Evolutionary conservation across 2,888 invertebrate genomes (phyloP), one percentile per base, ranked within the genome.

Genomic region (Cotesia congregata): DNA sequence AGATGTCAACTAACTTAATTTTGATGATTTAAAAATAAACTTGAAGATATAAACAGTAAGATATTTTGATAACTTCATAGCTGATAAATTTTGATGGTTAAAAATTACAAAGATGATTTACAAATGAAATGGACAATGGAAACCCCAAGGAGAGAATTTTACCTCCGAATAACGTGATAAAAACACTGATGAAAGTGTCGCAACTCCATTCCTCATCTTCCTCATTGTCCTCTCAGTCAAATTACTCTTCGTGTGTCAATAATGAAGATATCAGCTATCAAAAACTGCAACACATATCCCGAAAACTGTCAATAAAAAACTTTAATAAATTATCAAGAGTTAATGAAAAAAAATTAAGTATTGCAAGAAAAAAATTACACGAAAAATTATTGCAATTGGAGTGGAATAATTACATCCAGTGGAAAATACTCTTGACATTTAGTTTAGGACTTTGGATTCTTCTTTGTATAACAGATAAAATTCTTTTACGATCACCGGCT

Each of bases 391-490:
- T 69, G 38, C 38, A 40, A 50, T 72, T 70, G n/a, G 60, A 75
- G 50, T 50, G 40, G 68, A 80, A 79, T 59, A 78, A 76, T 77
- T 84, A 83, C 64, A 78, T 85, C 77, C 82, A 80, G 15, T 85
- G 85, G 85, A 80, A 81, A 68, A 80, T 81, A 64, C 80, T 85
- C 20, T 78, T 85, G 60, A 79, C 79, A 59, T 83, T 82, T 72
- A 84, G 84, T 72, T 75, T 85, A 30, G 82, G 78, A 76, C 78
- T 86, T 20, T 86, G 85, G 85, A 77, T 80, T 69, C 80, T 83
- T 76, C 69, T 85, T 50, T 85, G 85, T 40, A 79, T 82, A 62
- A 75, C 79, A 60, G 83, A 83, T 75, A 65, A 78, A 50, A 64
- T 80, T 60, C 40, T 59, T 15, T 64, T 64, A 2, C 59, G 17